Conservation (phyloP, 1,140 invertebrate species). For the Aricia agestis region DNA sequence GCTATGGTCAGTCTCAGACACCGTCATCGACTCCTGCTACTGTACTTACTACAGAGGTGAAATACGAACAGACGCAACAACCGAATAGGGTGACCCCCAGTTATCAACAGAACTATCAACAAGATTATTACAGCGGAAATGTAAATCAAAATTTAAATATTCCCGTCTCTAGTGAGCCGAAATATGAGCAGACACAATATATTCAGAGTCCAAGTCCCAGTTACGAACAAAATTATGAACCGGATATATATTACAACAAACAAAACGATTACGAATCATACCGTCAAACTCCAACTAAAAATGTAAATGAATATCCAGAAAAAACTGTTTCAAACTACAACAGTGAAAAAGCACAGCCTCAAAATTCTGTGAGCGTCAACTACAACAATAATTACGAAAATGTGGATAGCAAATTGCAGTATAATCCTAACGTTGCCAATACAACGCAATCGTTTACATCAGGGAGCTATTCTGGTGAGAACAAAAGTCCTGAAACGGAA, state of each 20-base stretch:
- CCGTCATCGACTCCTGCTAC: conserved; percentile 29
- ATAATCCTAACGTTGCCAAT: conserved; percentile 24
- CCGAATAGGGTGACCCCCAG: conserved; percentile 31
- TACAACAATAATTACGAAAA: conserved; percentile 20
- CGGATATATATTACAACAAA: background rate
- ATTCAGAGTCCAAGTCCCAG: conserved; percentile 15
- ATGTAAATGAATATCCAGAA: background rate
- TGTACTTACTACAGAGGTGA: conserved; percentile 28
- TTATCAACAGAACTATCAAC: conserved; percentile 49
- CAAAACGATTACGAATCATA: background rate
- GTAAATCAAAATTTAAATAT: conserved; percentile 45
- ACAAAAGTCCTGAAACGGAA: conserved; percentile 32
- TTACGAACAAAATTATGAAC: conserved; percentile 18
- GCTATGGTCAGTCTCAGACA: conserved; percentile 26
- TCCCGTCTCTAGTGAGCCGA: conserved; percentile 46
- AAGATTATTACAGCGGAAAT: conserved; percentile 15
- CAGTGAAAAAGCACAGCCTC: background rate
- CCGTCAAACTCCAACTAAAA: background rate
- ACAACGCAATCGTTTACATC: conserved; percentile 33
- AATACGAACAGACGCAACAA: conserved; percentile 28
- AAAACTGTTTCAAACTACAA: background rate
- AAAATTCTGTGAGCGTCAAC: conserved; percentile 12
- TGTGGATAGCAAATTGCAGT: conserved; percentile 24
- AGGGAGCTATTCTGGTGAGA: conserved; percentile 36
- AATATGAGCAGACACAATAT: conserved; percentile 29